Base-by-base conservation (phyloP, 2,113 vertebrate genomes). In the Labrus mixtus region DNA sequence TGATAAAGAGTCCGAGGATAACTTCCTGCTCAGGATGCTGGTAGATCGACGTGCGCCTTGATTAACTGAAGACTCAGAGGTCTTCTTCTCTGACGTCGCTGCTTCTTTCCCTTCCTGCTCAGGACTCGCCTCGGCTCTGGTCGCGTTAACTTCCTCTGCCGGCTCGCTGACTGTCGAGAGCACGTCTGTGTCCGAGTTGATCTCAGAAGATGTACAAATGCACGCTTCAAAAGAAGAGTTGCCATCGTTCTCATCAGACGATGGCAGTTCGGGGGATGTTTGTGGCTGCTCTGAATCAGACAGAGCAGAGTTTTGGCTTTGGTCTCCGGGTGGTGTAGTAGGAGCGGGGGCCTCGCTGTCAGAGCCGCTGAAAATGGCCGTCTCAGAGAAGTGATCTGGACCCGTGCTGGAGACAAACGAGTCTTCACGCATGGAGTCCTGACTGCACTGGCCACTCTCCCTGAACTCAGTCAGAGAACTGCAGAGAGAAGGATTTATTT, bases 391-490 rank as follows among this genome's bases (percentile, higher is more conserved):
- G 46, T 73, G 90, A 55, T 94, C 89, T 0, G 83, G 33, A 53
- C 87, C 85, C 0, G 86, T 57, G 81, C 89, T 89, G 54, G 89
- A 91, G 19, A 91, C 78, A 10, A 92, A 87, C 2, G 92, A 91
- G 73, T 93, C 92, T 29, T 94, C 93, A 7, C 83, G 89, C 79
- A 82, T 91, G 17, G 93, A 91, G 80, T 94, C 92, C 69, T 94
- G 94, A 62, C 92, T 94, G 82, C 89, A 93, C 68, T 87, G 82
- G 37, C 86, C 82, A 10, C 78, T 90, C 65, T 87, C 91, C 46
- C 73, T 83, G 55, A 77, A 89, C 58, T 87, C 87, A 41, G 36
- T 41, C 51, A 57, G 56, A n/a, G 29, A 73, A 29, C 92, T 93
- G 82, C 37, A 68, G 48, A 76, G 20, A 82, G 6, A 55, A 39